Conservation (phyloP, 1,140 invertebrate species). For the Cyphomyrmex costatus region DNA sequence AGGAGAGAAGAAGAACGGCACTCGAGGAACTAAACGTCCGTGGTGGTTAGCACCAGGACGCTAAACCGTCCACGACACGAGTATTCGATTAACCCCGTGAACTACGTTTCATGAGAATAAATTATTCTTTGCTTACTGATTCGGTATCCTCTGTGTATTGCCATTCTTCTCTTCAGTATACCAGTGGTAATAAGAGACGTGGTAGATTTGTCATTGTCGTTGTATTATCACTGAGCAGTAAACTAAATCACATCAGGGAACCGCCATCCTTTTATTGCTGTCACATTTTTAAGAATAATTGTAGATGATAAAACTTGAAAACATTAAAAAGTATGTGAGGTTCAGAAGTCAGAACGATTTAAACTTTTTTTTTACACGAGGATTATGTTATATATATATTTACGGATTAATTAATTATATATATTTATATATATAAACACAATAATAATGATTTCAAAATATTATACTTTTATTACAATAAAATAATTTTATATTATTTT, state of each 20-base stretch:
- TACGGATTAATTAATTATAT: background rate
- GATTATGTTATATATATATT: background rate
- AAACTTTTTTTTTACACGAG: background rate
- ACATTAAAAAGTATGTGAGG: background rate
- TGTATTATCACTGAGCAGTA: conserved; percentile 26
- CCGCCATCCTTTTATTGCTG: background rate
- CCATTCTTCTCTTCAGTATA: conserved; percentile 20
- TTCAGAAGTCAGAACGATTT: background rate
- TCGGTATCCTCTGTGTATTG: conserved; percentile 23
- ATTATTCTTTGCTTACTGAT: conserved; percentile 70
- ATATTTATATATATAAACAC: background rate
- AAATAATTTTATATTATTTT: conserved; percentile 8
- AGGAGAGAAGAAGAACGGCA: conserved; percentile 12
- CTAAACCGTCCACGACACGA: conserved; percentile 72
- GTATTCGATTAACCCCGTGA: conserved; percentile 76
- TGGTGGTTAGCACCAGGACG: conserved; percentile 68
- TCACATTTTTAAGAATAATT: background rate
- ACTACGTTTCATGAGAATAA: conserved; percentile 61
- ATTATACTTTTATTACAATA: background rate
- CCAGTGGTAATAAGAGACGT: conserved; percentile 33
- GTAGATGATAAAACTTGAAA: background rate
- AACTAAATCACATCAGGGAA: background rate
- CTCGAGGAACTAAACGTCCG: conserved; percentile 64
- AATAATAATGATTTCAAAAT: background rate
- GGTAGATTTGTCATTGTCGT: conserved; percentile 56